These are phyloP conservation scores for Mesocricetus auratus DNA, from an alignment of 2,113 vertebrate species.

Conservation along the genomic window DNA sequence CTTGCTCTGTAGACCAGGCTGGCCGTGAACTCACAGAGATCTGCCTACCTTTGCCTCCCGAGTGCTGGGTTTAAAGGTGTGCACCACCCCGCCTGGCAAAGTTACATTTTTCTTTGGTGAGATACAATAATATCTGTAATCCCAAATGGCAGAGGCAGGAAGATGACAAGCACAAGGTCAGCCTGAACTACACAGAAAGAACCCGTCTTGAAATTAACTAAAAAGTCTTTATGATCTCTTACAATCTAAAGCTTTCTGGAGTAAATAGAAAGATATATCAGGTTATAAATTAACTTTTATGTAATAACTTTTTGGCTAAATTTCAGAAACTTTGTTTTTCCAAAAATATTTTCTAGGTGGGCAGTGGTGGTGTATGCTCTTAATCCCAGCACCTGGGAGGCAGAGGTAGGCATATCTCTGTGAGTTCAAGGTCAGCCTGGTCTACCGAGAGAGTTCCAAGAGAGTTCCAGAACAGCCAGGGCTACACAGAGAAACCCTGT, in stretches of 20 bases:
- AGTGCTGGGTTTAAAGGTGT: too few species aligned
- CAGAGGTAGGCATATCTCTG: background rate
- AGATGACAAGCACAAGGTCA: background rate
- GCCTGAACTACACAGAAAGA: background rate
- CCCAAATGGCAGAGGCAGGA: background rate
- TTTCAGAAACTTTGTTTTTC: background rate
- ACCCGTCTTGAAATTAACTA: background rate
- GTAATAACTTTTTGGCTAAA: constrained; percentile 21
- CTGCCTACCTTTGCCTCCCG: too few species aligned
- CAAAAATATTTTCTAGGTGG: background rate
- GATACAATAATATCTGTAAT: background rate
- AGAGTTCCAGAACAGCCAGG: too few species aligned
- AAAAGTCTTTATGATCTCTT: constrained; percentile 37
- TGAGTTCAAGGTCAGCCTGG: background rate
- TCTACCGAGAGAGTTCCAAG: too few species aligned
- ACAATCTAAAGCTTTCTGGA: constrained; percentile 36
- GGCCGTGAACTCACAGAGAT: too few species aligned
- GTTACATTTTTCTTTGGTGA: background rate
- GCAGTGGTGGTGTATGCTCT: background rate
- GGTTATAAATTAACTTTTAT: background rate
- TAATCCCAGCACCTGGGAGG: background rate
- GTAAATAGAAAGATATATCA: constrained; percentile 35
- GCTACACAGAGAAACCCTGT: background rate
- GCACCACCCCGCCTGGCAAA: too few species aligned
- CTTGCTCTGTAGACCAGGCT: too few species aligned